Conservation (phyloP, 2,797 vertebrate genomes). For the Rhabdomys pumilio region DNA sequence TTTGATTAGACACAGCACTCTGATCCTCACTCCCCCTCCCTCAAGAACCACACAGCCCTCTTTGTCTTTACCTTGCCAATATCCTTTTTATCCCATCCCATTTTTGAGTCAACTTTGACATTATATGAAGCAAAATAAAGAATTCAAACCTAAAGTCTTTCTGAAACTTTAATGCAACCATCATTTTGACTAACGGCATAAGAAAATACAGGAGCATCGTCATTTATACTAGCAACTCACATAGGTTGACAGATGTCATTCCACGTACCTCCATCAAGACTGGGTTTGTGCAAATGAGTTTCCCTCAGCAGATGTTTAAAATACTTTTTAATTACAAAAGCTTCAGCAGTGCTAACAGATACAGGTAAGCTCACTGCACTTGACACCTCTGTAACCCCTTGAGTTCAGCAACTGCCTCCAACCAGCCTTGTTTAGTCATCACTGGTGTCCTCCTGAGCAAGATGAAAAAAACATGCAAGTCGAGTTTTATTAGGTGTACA, state of each 20-base stretch:
- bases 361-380: not conserved
- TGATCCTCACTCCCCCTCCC: constrained; percentile 87
- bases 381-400: not conserved
- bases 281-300: constrained; percentile 12
- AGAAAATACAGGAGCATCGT: constrained; percentile 35
- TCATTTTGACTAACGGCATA: constrained; percentile 56
- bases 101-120: constrained; percentile 84
- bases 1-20: constrained; percentile 95
- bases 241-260: constrained; percentile 43
- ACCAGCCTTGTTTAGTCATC: not conserved
- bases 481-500: not conserved
- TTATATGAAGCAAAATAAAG: constrained; percentile 86
- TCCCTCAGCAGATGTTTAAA: constrained; percentile 9
- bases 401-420: not conserved
- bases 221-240: not conserved
- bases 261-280: constrained; percentile 27
- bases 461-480: not conserved
- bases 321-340: constrained; percentile 60
- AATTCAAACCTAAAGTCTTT: constrained; percentile 73
- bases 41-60: constrained; percentile 85
- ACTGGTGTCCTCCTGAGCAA: not conserved
- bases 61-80: constrained; percentile 94
- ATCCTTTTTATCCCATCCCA: constrained; percentile 75
- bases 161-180: constrained; percentile 15
- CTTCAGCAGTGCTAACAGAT: constrained; percentile 13